A percentile compares a stretch with the other conserved stretches of the same genome.
Evolutionary conservation across 2,888 invertebrate genomes (phyloP).

Genomic region (Drosophila maculinotata): DNA sequence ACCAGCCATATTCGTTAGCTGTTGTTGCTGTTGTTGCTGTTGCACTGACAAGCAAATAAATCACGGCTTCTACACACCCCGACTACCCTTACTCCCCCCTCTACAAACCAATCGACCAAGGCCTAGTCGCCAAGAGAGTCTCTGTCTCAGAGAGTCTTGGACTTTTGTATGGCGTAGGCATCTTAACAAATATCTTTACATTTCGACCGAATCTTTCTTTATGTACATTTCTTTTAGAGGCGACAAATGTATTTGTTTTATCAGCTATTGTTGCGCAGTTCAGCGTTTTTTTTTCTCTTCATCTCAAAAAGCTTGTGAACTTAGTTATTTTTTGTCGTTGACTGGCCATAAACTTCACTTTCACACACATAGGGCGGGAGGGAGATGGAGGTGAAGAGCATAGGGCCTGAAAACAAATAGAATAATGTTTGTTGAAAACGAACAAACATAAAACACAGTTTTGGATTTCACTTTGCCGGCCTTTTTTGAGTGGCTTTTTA

Average conservation of each 20-base stretch:
- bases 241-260: conserved; percentile 79
- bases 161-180: conserved; percentile 68
- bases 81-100: background rate
- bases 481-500: conserved; percentile 58
- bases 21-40: conserved; percentile 55
- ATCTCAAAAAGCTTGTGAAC: conserved; percentile 65
- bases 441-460: conserved; percentile 71
- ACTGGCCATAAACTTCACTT: conserved; percentile 72
- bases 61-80: conserved; percentile 55
- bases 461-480: conserved; percentile 59
- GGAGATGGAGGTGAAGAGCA: conserved; percentile 9
- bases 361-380: conserved; percentile 52
- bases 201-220: conserved; percentile 66
- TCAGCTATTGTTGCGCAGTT: conserved; percentile 71
- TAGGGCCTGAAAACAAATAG: conserved; percentile 42
- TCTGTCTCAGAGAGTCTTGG: conserved; percentile 18
- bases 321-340: conserved; percentile 36
- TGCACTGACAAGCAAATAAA: conserved; percentile 78
- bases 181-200: conserved; percentile 70
- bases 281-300: conserved; percentile 16
- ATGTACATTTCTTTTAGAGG: conserved; percentile 67
- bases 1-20: conserved; percentile 68
- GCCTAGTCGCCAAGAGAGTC: conserved; percentile 14
- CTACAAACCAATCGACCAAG: background rate
- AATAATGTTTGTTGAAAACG: conserved; percentile 79